Conservation (phyloP, 2,888 invertebrate genomes). For the Mythimna lalbum region DNA sequence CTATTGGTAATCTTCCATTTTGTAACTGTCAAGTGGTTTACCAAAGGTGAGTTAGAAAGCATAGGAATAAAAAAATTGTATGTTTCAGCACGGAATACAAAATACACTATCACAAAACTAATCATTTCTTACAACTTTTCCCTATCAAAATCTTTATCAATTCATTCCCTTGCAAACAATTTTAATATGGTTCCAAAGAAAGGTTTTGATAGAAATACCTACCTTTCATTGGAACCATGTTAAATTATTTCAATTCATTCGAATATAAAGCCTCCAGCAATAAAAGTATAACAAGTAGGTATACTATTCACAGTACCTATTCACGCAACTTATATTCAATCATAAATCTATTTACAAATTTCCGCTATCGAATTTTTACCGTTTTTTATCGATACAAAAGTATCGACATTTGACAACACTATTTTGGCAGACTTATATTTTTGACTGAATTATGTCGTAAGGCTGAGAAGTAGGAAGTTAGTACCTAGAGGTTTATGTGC, state of each 20-base stretch:
- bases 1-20: no score
- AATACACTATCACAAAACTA: neutral
- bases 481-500: constrained; percentile 30
- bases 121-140: neutral
- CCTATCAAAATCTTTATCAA: neutral
- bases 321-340: constrained; percentile 1
- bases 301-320: neutral
- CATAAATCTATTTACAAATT: constrained; percentile 1
- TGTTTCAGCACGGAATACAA: neutral
- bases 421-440: constrained; percentile 23
- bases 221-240: neutral
- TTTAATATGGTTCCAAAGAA: no score
- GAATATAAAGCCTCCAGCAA: neutral
- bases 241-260: neutral
- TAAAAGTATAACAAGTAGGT: neutral
- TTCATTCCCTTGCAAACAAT: neutral
- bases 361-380: neutral
- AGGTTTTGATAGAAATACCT: neutral
- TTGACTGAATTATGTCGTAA: constrained; percentile 19
- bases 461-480: constrained; percentile 48
- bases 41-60: no score
- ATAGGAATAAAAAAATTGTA: no score
- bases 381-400: neutral
- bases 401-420: constrained; percentile 24
- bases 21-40: no score